Percentiles rank a stretch among this genome's conserved stretches.
These are phyloP conservation scores for Zeugodacus cucurbitae DNA, from an alignment of 1,140 invertebrate genomes.

Conservation along the genomic window DNA sequence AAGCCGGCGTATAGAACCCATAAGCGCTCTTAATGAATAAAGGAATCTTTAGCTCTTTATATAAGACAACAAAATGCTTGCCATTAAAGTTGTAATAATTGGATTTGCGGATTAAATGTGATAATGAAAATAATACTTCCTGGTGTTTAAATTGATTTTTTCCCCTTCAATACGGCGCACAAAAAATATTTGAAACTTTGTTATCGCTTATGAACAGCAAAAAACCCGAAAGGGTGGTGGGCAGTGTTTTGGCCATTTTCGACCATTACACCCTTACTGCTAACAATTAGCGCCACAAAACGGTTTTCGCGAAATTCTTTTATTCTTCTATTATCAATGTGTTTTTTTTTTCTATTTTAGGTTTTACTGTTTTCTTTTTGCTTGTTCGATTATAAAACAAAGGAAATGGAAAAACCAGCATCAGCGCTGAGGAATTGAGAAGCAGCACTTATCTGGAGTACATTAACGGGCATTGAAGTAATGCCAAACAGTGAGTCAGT, in stretches of 20 bases:
- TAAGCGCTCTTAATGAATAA: too few species aligned
- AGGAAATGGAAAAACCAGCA: neutral
- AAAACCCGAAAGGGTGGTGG: neutral
- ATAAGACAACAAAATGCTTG: too few species aligned
- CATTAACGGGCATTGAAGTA: conserved; percentile 2
- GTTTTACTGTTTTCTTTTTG: neutral
- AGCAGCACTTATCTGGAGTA: neutral
- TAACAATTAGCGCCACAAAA: neutral
- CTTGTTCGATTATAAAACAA: neutral
- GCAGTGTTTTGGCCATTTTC: neutral
- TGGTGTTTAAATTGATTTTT: neutral
- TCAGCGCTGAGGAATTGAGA: neutral
- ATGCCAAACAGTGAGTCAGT: conserved; percentile 12
- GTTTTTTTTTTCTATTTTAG: neutral
- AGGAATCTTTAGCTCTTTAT: too few species aligned
- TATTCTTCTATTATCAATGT: neutral
- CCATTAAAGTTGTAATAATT: neutral
- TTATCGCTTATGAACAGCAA: neutral
- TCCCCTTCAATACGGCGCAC: neutral
- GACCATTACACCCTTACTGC: neutral
- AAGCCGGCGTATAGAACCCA: too few species aligned
- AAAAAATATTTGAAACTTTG: neutral
- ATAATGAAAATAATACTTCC: neutral
- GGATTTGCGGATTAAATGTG: neutral
- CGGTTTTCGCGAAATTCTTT: neutral